Base-by-base conservation (phyloP, 1,140 invertebrate genomes). In the Aporrectodea caliginosa region DNA sequence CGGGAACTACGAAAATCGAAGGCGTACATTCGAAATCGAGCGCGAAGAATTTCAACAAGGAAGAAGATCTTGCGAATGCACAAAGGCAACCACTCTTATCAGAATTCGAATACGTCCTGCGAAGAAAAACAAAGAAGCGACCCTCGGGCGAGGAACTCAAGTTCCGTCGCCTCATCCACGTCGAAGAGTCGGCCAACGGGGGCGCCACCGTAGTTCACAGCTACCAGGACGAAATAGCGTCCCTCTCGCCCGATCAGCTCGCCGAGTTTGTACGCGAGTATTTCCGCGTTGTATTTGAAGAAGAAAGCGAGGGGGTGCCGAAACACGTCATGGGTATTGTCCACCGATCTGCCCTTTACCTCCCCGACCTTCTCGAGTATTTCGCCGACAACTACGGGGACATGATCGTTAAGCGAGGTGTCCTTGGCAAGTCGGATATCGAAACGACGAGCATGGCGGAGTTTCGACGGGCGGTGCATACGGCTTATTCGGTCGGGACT, bases 261-360 rank as follows among this genome's bases (percentile, higher is more conserved):
- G 91, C 93, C 16, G 92, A 94, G 82, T 91, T 99, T 81, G 93
- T 94, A 0, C 91, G 93, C 78, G 95, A 98, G 87, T 99, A 95
- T 89, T 92, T 96, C 78, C 92, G 93, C 88, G 92, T 95, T 80
- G 84, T 86, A 22, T 87, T 86, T 83, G 83, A 84, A 35, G 84
- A 87, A 85, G 84, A 84, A 79, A 77, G 82, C 14, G 83, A 85
- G 73, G 88, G 88, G 69, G 84, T 86, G 16, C 84, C 90, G 6
- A 84, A 87, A 70, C 96, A 97, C 90, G 95, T 97, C 0, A 97
- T 98, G 91, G 96, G 95, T 14, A 96, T 99, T 82, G 95, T 99
- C 0, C 95, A 98, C 85, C 94, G 96, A 84, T 93, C 95, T n/a
- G 95, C 95, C 0, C 90, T 90, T 0, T 92, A 93, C 86, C 89